A percentile compares a stretch with the other conserved stretches of the same genome.
Conservation (phyloP, 2,888 invertebrate species). For the Chironomus tentans region DNA sequence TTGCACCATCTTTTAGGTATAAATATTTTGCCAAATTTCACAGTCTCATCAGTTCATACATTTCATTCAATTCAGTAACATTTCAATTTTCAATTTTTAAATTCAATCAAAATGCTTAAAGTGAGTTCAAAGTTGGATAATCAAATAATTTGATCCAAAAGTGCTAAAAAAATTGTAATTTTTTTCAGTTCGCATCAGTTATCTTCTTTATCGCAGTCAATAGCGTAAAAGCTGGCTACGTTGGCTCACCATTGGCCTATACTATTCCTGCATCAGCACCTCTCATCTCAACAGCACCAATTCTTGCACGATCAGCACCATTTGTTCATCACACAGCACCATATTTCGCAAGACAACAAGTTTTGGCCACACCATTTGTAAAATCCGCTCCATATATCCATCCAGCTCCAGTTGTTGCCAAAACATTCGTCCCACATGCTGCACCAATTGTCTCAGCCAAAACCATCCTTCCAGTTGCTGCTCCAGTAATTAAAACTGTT, state of each 20-base stretch:
- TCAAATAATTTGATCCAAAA: not conserved
- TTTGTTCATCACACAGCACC: slow-evolving; percentile 27
- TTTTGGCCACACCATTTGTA: slow-evolving; percentile 21
- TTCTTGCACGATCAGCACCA: slow-evolving; percentile 21
- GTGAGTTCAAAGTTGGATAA: slow-evolving; percentile 35
- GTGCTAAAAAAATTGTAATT: slow-evolving; percentile 2
- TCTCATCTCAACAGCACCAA: slow-evolving; percentile 28
- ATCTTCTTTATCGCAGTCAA: slow-evolving; percentile 37
- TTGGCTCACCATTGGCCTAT: slow-evolving; percentile 33
- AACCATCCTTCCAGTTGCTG: slow-evolving; percentile 32
- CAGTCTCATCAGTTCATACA: slow-evolving; percentile 42
- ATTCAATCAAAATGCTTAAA: slow-evolving; percentile 43
- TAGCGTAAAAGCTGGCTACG: slow-evolving; percentile 37
- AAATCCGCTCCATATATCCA: slow-evolving; percentile 30
- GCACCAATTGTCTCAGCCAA: slow-evolving; percentile 39
- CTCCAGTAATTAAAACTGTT: slow-evolving; percentile 30
- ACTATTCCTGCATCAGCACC: slow-evolving; percentile 28
- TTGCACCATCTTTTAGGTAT: slow-evolving; percentile 20
- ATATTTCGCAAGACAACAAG: slow-evolving; percentile 13
- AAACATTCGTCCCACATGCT: slow-evolving; percentile 34
- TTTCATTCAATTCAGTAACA: slow-evolving; percentile 37
- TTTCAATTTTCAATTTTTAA: slow-evolving; percentile 29
- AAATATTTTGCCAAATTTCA: slow-evolving; percentile 32
- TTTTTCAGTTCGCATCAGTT: slow-evolving; percentile 36
- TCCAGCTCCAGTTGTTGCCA: slow-evolving; percentile 30